phyloP scores from a whole-genome alignment of 2,113 vertebrate species.

The Laterallus jamaicensis region DNA sequence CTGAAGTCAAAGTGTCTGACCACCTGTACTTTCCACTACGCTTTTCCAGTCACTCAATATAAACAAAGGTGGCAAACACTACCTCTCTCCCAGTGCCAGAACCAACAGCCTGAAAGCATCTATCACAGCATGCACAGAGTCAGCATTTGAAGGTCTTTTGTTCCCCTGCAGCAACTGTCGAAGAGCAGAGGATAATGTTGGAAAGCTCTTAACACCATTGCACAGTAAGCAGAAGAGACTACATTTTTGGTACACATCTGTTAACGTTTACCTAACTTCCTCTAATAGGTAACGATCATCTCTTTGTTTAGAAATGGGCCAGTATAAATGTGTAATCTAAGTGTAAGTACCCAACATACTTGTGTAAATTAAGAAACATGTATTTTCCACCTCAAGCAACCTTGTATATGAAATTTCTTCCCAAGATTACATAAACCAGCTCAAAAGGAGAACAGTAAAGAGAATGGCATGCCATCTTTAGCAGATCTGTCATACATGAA shows the following conservation, averaged over 20 bases:
- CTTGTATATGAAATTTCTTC: neutral
- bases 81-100: neutral
- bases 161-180: neutral
- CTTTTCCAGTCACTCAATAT: neutral
- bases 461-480: neutral
- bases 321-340: neutral
- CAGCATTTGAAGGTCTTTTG: neutral
- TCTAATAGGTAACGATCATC: neutral
- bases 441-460: neutral
- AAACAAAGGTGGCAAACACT: neutral
- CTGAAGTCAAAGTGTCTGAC: neutral
- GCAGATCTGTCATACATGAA: fast-evolving
- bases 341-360: neutral
- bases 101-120: neutral
- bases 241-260: neutral
- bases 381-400: neutral
- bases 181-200: neutral
- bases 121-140: neutral
- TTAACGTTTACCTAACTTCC: neutral
- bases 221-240: neutral
- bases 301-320: neutral
- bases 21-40: neutral
- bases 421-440: neutral
- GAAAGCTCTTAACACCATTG: neutral
- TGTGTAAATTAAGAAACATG: neutral